Base-by-base conservation (phyloP, 2,888 invertebrate species). In the Sussaba pulchella region DNA sequence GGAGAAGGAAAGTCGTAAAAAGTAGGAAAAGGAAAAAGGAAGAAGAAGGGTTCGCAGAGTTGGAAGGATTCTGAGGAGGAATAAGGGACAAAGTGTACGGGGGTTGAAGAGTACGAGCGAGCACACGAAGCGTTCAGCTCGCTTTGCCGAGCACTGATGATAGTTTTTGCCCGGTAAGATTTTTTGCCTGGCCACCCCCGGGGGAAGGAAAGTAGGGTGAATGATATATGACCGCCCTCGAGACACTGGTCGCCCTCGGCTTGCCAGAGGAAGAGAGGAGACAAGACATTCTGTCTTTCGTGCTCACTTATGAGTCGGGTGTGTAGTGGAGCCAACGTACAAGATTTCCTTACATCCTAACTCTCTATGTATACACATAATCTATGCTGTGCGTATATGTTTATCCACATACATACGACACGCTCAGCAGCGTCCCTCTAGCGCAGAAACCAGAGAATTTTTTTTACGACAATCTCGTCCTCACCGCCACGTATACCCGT, bases 191-290 rank as follows among this genome's bases (percentile, higher is more conserved):
- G 84, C 84, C 85, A 87, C 86, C 85, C 87, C 85, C 83, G 63
- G 69, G 82, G 82, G 66, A 74, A 86, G 88, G 91, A 41, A 43
- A 21, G 43, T 21, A 17, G 39, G 54, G 91, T 90, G 91, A 89
- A 91, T 91, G 91, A 91, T 91, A 91, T 91, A 91, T 91, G 91
- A 89, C 90, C 89, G 90, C 91, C 91, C 90, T 89, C 85, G 91
- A 91, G 91, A 91, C 91, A 91, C 88, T 86, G 84, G 84, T 79
- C 82, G 82, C 84, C 83, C 83, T 79, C 73, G 71, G 47, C 76
- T 67, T 78, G 79, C 79, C 64, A 77, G 74, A 73, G 73, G 47
- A 66, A 72, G 50, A 63, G 73, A 80, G 61, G 61, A 63, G 41
- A 52, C 17, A 24, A 52, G 45, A 21, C 6, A 74, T 72, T 73